phyloP scores from a whole-genome alignment of 23 tunicate genomes.

The Ascidia mentula region DNA sequence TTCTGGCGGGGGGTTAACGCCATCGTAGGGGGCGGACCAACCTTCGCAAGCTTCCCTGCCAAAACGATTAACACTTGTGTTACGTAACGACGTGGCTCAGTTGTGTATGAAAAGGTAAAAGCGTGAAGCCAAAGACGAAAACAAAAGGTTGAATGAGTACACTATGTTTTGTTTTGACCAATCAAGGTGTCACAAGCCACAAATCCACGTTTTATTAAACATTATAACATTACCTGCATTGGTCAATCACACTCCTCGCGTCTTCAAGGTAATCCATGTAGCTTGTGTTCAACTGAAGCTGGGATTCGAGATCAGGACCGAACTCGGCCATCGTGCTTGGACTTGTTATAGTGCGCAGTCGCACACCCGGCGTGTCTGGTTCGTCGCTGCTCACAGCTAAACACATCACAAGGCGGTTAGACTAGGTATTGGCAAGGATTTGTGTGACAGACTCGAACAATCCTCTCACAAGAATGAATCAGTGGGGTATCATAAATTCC shows the following conservation, averaged over 20 bases:
- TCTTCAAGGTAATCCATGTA: slow-evolving; percentile 96
- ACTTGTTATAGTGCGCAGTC: slow-evolving; percentile 43
- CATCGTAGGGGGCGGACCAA: slow-evolving; percentile 83
- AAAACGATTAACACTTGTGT: not conserved
- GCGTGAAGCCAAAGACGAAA: not conserved
- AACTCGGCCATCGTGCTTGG: slow-evolving; percentile 90
- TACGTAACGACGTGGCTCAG: not conserved
- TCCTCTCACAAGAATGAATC: too few species aligned
- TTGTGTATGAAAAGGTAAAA: not conserved
- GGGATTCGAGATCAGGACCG: slow-evolving; percentile 83
- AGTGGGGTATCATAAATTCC: too few species aligned
- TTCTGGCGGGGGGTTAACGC: slow-evolving; percentile 13
- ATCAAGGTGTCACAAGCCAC: too few species aligned
- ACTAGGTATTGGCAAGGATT: too few species aligned
- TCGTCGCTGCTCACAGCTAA: not conserved
- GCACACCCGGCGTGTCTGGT: slow-evolving; percentile 10
- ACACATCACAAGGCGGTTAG: too few species aligned
- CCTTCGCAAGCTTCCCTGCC: slow-evolving; percentile 64
- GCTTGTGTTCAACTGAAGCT: slow-evolving; percentile 63
- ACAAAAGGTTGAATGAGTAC: not conserved
- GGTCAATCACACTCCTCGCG: slow-evolving; percentile 54
- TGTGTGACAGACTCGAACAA: too few species aligned
- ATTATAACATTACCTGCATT: slow-evolving; percentile 43
- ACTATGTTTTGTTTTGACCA: not conserved
- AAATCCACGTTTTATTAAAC: not conserved